Percentiles rank a stretch among this genome's conserved stretches.
These are phyloP conservation scores for Eonycteris spelaea DNA, from an alignment of 2,113 vertebrate species.

Conservation along the genomic window DNA sequence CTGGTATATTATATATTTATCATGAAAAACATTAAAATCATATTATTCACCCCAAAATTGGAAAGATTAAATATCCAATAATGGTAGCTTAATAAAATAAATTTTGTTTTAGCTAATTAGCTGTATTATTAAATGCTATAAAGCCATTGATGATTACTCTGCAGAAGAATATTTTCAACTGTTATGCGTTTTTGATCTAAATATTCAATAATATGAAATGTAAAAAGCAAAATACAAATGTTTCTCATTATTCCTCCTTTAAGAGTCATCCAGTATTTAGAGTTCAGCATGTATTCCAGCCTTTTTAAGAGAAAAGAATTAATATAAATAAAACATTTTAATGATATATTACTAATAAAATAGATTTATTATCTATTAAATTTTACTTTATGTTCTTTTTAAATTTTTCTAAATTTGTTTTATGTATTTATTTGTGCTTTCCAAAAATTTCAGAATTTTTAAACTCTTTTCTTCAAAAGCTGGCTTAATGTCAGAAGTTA, in stretches of 20 bases:
- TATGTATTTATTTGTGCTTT: neutral
- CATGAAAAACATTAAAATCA: constrained; percentile 67
- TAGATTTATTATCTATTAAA: neutral
- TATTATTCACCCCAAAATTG: constrained; percentile 59
- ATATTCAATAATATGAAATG: neutral
- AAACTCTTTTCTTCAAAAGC: neutral
- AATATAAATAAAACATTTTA: neutral
- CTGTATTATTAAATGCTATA: constrained; percentile 27
- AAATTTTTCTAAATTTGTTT: neutral
- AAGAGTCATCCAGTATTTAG: neutral
- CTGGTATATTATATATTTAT: constrained; percentile 56
- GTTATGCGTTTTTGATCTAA: constrained; percentile 12
- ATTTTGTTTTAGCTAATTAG: constrained; percentile 63
- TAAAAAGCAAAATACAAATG: neutral
- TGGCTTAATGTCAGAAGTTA: neutral
- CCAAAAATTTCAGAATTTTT: neutral
- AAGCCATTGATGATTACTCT: neutral
- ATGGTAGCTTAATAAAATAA: constrained; percentile 60
- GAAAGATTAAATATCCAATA: constrained; percentile 67
- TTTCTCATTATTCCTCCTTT: neutral
- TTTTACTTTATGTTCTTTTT: neutral
- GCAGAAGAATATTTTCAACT: constrained; percentile 23
- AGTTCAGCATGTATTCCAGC: neutral
- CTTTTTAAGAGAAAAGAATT: neutral
- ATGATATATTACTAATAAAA: neutral